phyloP scores from a whole-genome alignment of 2,888 invertebrate genomes.

The Diloba caeruleocephala region DNA sequence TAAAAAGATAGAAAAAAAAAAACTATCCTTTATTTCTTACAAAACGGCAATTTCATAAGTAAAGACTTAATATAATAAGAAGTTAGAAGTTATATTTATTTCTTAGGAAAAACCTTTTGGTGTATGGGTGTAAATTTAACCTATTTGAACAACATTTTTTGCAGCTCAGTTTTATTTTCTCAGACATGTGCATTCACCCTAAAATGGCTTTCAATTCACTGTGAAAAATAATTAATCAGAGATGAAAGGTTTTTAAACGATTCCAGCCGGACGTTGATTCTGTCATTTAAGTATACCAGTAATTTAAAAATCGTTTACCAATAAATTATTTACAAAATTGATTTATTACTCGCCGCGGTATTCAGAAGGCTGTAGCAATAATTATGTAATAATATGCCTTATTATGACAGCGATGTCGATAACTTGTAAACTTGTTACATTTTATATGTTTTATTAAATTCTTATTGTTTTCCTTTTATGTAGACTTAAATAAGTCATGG shows the following conservation, averaged over 20 bases:
- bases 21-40: no score
- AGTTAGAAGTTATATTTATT: no score
- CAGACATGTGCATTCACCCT: constrained; percentile 29
- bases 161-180: not conserved
- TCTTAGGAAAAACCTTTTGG: no score
- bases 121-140: not conserved
- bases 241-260: constrained; percentile 58
- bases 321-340: constrained; percentile 41
- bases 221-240: constrained; percentile 61
- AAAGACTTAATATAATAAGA: no score
- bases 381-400: constrained; percentile 26
- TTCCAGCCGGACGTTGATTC: constrained; percentile 41
- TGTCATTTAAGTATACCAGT: constrained; percentile 46
- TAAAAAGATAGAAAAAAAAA: no score
- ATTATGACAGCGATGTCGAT: constrained; percentile 12
- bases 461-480: no score
- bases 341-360: constrained; percentile 29
- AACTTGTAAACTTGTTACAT: constrained; percentile 2
- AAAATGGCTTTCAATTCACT: constrained; percentile 44
- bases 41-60: no score
- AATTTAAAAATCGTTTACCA: constrained; percentile 48
- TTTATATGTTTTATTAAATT: constrained; percentile 6
- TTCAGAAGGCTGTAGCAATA: constrained; percentile 29
- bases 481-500: no score
- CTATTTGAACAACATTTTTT: constrained; percentile 4